phyloP scores from a whole-genome alignment of 2,113 vertebrate genomes.

The Phaethornis superciliosus region DNA sequence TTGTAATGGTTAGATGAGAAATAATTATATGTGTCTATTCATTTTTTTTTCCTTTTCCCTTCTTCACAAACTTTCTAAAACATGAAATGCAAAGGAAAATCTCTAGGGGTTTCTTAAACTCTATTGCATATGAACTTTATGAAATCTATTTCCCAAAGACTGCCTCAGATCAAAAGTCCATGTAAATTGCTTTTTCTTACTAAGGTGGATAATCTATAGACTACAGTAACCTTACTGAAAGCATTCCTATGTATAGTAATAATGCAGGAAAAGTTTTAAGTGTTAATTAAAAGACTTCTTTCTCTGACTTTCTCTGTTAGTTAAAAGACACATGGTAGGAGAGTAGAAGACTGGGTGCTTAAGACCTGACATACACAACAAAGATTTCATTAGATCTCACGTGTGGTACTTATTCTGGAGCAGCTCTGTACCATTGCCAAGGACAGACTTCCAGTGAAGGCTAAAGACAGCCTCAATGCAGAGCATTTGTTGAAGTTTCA shows the following conservation, averaged over 20 bases:
- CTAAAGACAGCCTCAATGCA: not conserved
- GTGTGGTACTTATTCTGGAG: fast-evolving
- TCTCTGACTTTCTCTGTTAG: not conserved
- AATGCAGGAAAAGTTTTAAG: not conserved
- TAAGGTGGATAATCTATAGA: not conserved
- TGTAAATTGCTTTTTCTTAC: not conserved
- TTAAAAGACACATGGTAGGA: not conserved
- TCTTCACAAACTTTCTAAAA: not conserved
- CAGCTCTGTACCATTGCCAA: not conserved
- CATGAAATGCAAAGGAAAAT: not conserved
- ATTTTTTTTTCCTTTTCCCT: not conserved
- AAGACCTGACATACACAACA: not conserved
- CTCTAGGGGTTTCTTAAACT: not conserved
- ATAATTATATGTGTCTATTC: not conserved
- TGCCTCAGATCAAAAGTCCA: not conserved
- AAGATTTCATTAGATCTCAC: fast-evolving
- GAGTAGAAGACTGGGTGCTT: not conserved
- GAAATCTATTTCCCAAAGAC: not conserved
- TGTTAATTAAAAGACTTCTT: too few relatives aligned
- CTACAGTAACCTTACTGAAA: not conserved
- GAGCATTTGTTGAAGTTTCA: not conserved
- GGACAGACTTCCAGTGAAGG: not conserved
- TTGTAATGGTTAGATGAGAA: not conserved
- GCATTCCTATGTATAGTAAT: not conserved
- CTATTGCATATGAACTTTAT: not conserved